A percentile compares a stretch with the other conserved stretches of the same genome.
Evolutionary conservation across 2,113 vertebrate genomes (phyloP).

Genomic region (Prolemur simus): DNA sequence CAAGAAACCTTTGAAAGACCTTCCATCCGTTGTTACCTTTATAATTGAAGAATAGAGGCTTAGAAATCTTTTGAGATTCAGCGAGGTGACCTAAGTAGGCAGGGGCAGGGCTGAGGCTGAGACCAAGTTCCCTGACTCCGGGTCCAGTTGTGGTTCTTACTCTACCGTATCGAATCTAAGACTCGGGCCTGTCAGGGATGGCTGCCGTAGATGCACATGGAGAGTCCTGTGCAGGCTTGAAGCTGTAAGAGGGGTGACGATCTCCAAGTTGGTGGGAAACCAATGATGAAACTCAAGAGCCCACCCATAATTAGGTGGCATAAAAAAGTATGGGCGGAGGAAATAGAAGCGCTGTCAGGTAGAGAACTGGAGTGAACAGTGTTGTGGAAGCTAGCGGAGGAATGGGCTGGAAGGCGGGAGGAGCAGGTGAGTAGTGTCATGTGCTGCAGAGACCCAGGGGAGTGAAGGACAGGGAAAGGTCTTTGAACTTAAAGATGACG

Average conservation of each 20-base stretch:
- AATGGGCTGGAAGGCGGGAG: not conserved
- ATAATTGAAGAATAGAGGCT: not conserved
- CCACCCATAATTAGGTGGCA: not conserved
- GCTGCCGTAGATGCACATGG: not conserved
- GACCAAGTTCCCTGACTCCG: not conserved
- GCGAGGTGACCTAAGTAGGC: not conserved
- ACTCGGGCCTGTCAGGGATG: not conserved
- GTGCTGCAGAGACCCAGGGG: not conserved
- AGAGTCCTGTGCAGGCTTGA: accelerated
- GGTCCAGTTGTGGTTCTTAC: not conserved
- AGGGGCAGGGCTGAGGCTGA: not conserved
- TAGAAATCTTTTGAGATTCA: not conserved
- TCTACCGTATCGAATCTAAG: not conserved
- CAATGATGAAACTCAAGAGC: not conserved
- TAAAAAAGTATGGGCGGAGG: not conserved
- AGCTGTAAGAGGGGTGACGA: not conserved
- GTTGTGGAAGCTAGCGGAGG: not conserved
- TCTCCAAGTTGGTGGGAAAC: not conserved
- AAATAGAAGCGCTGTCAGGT: not conserved
- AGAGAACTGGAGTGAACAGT: not conserved
- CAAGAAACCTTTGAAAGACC: not conserved
- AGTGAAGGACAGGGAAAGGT: not conserved
- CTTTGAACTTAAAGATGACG: not conserved
- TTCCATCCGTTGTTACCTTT: not conserved
- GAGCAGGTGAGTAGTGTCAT: not conserved